A percentile compares a stretch with the other conserved stretches of the same genome.
Conservation (phyloP, 2,797 vertebrate genomes). For the Eidolon dupreanum region DNA sequence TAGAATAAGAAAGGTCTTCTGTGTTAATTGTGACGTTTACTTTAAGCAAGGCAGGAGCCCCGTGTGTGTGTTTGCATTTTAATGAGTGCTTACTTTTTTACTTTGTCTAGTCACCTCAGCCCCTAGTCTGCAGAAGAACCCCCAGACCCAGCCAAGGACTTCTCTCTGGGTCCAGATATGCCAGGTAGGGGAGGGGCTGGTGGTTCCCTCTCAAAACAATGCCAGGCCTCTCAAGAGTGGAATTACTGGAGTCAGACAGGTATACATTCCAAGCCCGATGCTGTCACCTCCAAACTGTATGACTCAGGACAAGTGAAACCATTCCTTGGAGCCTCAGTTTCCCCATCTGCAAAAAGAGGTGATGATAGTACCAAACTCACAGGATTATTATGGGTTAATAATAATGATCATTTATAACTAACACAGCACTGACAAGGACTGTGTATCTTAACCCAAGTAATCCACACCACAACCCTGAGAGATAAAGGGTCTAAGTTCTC, state of each 20-base stretch:
- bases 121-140: neutral
- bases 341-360: neutral
- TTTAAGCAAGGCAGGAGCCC: slow-evolving; percentile 37
- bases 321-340: neutral
- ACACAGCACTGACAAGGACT: neutral
- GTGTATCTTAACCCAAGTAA: neutral
- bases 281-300: neutral
- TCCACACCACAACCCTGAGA: neutral
- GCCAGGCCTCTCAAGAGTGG: neutral
- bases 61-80: neutral
- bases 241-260: neutral
- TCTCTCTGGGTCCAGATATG: neutral
- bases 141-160: neutral
- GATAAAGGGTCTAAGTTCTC: neutral
- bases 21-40: slow-evolving; percentile 73
- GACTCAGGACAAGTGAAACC: neutral
- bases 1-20: slow-evolving; percentile 47
- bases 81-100: slow-evolving; percentile 24
- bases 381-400: neutral
- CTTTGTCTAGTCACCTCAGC: neutral
- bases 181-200: neutral
- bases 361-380: neutral
- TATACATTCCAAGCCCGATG: neutral
- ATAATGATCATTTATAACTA: neutral
- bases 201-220: neutral